Conservation (phyloP, 2,888 invertebrate species). For the Cataglyphis altisquamis region DNA sequence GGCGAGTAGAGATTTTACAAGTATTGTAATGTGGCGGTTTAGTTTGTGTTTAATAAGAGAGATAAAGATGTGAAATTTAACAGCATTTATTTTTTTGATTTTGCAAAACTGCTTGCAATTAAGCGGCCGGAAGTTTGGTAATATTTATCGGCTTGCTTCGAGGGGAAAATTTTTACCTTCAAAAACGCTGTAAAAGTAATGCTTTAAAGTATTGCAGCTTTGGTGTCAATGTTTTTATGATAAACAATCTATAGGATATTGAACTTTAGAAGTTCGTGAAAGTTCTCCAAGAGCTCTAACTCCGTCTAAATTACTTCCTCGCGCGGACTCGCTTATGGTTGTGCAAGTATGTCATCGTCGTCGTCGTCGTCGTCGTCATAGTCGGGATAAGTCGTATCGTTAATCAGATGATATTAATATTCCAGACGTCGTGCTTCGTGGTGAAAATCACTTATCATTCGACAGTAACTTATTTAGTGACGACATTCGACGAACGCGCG, state of each 20-base stretch:
- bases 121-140: conserved; percentile 27
- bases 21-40: background rate
- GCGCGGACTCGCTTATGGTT: conserved; percentile 33
- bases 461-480: conserved; percentile 27
- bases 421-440: conserved; percentile 32
- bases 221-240: conserved; percentile 36
- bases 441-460: conserved; percentile 45
- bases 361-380: conserved; percentile 23
- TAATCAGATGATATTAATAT: conserved; percentile 49
- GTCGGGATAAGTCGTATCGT: conserved; percentile 39
- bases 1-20: conserved; percentile 23
- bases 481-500: background rate
- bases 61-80: background rate
- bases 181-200: conserved; percentile 36
- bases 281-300: conserved; percentile 31
- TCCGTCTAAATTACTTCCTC: conserved; percentile 47
- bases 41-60: conserved; percentile 10
- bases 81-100: conserved; percentile 32
- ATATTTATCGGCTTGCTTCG: conserved; percentile 20
- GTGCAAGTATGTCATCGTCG: conserved; percentile 31
- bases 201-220: conserved; percentile 28
- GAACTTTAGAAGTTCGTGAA: conserved; percentile 33
- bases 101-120: conserved; percentile 38
- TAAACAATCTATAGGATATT: conserved; percentile 46
- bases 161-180: conserved; percentile 16